phyloP scores from a whole-genome alignment of 2,888 invertebrate genomes.

The Cryptus armator region DNA sequence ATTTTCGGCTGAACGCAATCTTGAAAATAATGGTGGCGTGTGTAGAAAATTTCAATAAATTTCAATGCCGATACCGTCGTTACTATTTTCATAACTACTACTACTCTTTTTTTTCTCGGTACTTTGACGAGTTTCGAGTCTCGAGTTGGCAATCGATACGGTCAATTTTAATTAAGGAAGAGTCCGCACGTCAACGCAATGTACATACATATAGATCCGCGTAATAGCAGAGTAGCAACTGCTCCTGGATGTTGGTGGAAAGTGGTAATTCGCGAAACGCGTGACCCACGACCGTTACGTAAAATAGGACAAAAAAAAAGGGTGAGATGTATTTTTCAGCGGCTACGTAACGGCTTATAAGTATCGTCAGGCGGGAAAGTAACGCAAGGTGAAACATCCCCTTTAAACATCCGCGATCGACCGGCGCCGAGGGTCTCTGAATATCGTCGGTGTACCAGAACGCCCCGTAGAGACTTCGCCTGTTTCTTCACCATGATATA shows the following conservation, averaged over 20 bases:
- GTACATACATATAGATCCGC: background rate
- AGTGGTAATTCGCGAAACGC: constrained; percentile 33
- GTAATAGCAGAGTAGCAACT: background rate
- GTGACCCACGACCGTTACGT: constrained; percentile 7
- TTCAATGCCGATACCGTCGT: too few relatives aligned
- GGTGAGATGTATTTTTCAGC: background rate
- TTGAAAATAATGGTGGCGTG: too few relatives aligned
- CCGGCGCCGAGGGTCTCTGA: constrained; percentile 27
- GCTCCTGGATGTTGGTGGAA: background rate
- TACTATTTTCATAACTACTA: too few relatives aligned
- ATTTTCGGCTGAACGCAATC: too few relatives aligned
- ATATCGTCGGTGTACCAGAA: constrained; percentile 18
- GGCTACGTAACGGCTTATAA: constrained; percentile 1
- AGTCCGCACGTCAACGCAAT: background rate
- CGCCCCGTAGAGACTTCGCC: constrained; percentile 21
- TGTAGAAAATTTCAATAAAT: too few relatives aligned
- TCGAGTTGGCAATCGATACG: background rate
- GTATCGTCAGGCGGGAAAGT: background rate
- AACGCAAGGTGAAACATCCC: constrained; percentile 20
- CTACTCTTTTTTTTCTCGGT: too few relatives aligned
- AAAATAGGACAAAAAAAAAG: background rate
- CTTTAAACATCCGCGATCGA: constrained; percentile 47
- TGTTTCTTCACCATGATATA: constrained; percentile 8
- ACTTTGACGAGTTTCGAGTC: background rate
- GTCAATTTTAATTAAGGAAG: constrained; percentile 12